Percentiles rank a stretch among this genome's conserved stretches.
These are phyloP conservation scores for Leptinotarsa undecemlineata DNA, from an alignment of 1,140 invertebrate species.

Conservation along the genomic window DNA sequence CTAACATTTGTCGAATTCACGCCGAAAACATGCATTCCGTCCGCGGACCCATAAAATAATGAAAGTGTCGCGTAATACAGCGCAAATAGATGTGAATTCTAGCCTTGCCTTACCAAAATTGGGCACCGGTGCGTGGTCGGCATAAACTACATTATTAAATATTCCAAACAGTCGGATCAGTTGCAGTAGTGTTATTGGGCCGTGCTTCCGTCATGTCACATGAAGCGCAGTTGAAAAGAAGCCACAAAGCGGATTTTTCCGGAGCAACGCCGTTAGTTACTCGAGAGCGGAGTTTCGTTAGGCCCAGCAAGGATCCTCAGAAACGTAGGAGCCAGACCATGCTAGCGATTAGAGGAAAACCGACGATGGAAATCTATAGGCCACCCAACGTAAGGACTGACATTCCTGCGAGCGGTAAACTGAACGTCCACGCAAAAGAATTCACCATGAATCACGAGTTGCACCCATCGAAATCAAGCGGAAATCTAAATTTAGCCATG, in stretches of 20 bases:
- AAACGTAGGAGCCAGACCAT: slow-evolving; percentile 63
- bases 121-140: slow-evolving; percentile 45
- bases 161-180: slow-evolving; percentile 11
- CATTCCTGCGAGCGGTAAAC: slow-evolving; percentile 57
- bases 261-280: slow-evolving; percentile 34
- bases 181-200: slow-evolving; percentile 1
- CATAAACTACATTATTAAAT: slow-evolving; percentile 24
- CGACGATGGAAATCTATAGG: slow-evolving; percentile 83
- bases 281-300: slow-evolving; percentile 51
- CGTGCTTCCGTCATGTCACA: slow-evolving; percentile 28
- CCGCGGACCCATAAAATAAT: slow-evolving; percentile 23
- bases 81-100: slow-evolving; percentile 22
- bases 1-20: not conserved
- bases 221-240: slow-evolving; percentile 45
- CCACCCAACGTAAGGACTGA: slow-evolving; percentile 73
- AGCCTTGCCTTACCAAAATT: slow-evolving; percentile 49
- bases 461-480: slow-evolving; percentile 66
- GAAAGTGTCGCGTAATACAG: slow-evolving; percentile 32
- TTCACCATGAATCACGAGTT: slow-evolving; percentile 75
- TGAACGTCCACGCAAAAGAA: slow-evolving; percentile 84
- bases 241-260: slow-evolving; percentile 51
- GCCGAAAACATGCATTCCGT: slow-evolving; percentile 26
- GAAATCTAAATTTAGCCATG: slow-evolving; percentile 62
- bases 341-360: slow-evolving; percentile 68
- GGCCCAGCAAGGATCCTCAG: slow-evolving; percentile 46